A percentile compares a stretch with the other conserved stretches of the same genome.
Conservation (phyloP, 1,140 invertebrate species). For the Philopotamus ludificatus region DNA sequence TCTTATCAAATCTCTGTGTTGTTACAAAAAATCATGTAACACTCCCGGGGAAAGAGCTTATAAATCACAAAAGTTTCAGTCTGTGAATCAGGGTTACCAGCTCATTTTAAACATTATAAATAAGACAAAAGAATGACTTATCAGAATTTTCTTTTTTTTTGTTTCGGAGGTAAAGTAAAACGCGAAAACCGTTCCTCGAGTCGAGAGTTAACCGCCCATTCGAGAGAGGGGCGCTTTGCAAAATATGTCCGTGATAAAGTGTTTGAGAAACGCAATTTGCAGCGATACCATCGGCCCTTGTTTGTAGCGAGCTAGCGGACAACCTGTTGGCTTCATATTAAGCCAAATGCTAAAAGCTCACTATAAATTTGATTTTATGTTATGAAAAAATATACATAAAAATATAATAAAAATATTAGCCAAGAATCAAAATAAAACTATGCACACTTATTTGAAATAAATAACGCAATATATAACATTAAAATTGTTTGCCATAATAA, state of each 20-base stretch:
- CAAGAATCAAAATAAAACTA: too few relatives aligned
- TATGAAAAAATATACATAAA: too few relatives aligned
- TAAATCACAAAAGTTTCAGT: neutral
- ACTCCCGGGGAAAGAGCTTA: neutral
- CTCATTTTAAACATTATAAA: neutral
- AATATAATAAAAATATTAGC: too few relatives aligned
- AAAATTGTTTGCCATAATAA: too few relatives aligned
- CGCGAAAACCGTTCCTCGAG: neutral
- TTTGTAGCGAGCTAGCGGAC: slow-evolving; percentile 12
- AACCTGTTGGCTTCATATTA: slow-evolving; percentile 23
- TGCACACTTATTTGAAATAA: too few relatives aligned
- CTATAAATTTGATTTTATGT: too few relatives aligned
- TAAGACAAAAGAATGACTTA: neutral
- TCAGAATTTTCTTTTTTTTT: neutral
- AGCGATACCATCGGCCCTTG: slow-evolving; percentile 24
- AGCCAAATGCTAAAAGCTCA: too few relatives aligned
- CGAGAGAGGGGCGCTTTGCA: neutral
- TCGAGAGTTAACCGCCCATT: neutral
- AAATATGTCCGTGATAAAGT: slow-evolving; percentile 34
- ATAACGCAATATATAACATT: too few relatives aligned
- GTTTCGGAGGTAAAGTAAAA: neutral
- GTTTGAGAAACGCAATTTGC: slow-evolving; percentile 25
- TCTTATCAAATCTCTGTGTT: too few relatives aligned
- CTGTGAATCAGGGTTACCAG: neutral
- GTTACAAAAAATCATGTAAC: too few relatives aligned